Conservation (phyloP, 2,888 invertebrate genomes). For the Drosophila mimetica region DNA sequence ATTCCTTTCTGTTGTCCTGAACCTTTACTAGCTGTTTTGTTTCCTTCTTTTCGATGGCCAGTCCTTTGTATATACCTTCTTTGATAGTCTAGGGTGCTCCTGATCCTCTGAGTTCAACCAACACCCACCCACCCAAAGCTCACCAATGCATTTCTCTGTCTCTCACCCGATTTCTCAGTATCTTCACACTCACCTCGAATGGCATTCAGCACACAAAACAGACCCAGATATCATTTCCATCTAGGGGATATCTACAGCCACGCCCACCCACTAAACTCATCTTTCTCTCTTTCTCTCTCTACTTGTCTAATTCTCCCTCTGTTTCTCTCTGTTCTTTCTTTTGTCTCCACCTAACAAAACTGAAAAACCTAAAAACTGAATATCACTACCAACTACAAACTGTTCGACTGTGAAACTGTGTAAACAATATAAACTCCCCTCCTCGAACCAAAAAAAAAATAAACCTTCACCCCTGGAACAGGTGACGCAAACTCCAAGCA, state of each 20-base stretch:
- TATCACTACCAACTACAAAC: slow-evolving; percentile 35
- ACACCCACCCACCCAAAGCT: background rate
- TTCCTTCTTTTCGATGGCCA: slow-evolving; percentile 62
- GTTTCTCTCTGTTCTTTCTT: slow-evolving; percentile 63
- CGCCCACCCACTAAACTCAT: slow-evolving; percentile 67
- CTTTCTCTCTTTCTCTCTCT: slow-evolving; percentile 68
- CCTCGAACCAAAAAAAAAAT: slow-evolving; percentile 26
- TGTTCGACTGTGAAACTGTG: slow-evolving; percentile 35
- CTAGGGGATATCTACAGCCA: slow-evolving; percentile 42
- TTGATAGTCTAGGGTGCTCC: slow-evolving; percentile 23
- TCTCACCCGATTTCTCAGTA: slow-evolving; percentile 4
- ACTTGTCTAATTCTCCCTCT: slow-evolving; percentile 60
- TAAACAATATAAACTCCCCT: slow-evolving; percentile 26
- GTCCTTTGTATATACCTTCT: slow-evolving; percentile 64
- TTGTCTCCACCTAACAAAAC: slow-evolving; percentile 57
- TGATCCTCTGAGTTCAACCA: slow-evolving; percentile 1
- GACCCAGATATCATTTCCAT: slow-evolving; percentile 11
- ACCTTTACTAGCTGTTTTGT: slow-evolving; percentile 36
- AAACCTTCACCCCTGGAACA: slow-evolving; percentile 58
- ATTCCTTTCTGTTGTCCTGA: slow-evolving; percentile 33
- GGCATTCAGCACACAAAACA: slow-evolving; percentile 31
- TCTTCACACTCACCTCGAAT: slow-evolving; percentile 22
- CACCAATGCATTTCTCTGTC: slow-evolving; percentile 7
- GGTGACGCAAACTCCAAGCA: slow-evolving; percentile 83
- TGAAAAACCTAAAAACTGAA: slow-evolving; percentile 28